Conservation (phyloP, 2,113 vertebrate genomes). For the Ciconia maguari region DNA sequence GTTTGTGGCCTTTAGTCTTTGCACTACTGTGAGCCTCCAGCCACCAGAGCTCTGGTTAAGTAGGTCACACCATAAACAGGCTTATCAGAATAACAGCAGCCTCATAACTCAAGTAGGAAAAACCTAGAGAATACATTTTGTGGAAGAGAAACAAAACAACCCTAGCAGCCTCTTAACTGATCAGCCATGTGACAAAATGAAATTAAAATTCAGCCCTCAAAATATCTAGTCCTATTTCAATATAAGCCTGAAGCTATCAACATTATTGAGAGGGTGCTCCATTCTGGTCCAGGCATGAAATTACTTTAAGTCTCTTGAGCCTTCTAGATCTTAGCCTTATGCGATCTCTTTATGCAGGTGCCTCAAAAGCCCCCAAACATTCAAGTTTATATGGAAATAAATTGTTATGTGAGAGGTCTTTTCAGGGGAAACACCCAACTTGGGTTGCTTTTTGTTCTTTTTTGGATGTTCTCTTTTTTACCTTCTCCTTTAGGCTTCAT, state of each 20-base stretch:
- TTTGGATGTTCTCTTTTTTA: neutral
- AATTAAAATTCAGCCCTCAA: neutral
- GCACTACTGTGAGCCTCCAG: neutral
- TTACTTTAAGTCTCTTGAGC: neutral
- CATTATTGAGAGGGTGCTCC: neutral
- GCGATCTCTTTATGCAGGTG: neutral
- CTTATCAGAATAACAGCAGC: constrained; percentile 6
- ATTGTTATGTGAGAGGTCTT: neutral
- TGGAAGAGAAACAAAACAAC: constrained; percentile 16
- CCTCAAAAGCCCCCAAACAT: neutral
- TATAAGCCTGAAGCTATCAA: neutral
- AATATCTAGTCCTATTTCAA: fast-evolving
- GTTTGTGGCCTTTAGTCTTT: constrained; percentile 48
- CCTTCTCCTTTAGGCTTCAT: neutral
- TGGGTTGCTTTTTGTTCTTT: neutral
- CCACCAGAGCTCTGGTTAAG: neutral
- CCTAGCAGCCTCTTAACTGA: neutral
- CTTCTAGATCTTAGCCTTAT: neutral
- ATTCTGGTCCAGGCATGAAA: neutral
- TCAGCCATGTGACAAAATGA: neutral
- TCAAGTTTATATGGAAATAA: neutral
- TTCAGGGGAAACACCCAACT: neutral
- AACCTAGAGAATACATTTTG: neutral
- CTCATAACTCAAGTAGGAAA: constrained; percentile 3
- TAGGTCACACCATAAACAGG: constrained; percentile 19